Evolutionary conservation across 2,113 vertebrate genomes (phyloP), one percentile per base, ranked within the genome.

Genomic region (Callospermophilus lateralis): DNA sequence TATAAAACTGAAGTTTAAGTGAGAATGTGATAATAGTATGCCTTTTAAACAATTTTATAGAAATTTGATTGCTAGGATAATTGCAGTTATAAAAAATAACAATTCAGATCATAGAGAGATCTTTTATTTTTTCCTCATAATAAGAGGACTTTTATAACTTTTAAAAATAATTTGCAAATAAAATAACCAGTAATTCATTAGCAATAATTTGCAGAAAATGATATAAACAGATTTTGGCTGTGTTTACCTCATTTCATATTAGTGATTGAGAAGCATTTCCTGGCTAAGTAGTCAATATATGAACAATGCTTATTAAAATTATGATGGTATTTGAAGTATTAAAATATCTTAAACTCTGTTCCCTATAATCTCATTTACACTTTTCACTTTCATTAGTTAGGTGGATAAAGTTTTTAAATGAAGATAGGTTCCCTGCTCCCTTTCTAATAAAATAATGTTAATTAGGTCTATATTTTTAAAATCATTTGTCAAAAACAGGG

Each of bases 11-110:
- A 3, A 90, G 32, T 73, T 80, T 97, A 95, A 91, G 30, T 68
- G 48, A 90, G 48, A 96, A 20, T 89, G 16, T 85, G 72, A 90
- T 86, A 79, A 80, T 81, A 85, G 78, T 90, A 84, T 92, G 24
- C 28, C 76, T 73, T 84, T 83, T 22, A 88, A 89, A 30, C 42
- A 81, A 78, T 24, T 97, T 84, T 87, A 81, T 58, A 85, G 30
- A 37, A 94, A 86, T 86, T 93, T 93, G 34, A 63, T 51, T 53
- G 72, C 32, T 86, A 81, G 72, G 65, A 28, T 84, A 80, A 80
- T 73, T 89, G 30, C 2, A 92, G 45, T 45, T 80, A 22, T 85
- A 93, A 92, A 89, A 1, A 70, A 32, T 76, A 70, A 68, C 19
- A 90, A 77, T 3, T 12, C 30, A 87, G 15, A 55, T 76, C 68